Conservation (phyloP, 2,888 invertebrate species). For the Dichetophora obliterata region DNA sequence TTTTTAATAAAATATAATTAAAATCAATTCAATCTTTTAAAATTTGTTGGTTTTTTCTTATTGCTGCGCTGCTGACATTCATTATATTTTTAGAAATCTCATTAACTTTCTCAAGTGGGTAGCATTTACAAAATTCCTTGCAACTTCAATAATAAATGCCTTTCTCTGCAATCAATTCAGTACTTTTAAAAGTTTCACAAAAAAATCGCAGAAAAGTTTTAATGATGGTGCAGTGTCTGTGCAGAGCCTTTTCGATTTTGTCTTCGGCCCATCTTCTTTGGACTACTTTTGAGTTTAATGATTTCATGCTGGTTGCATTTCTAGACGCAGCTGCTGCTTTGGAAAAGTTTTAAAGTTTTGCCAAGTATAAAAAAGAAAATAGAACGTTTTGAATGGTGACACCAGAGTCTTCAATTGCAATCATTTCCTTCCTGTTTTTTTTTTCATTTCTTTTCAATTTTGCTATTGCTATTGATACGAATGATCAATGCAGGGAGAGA, state of each 20-base stretch:
- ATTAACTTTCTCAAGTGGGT: too few relatives aligned
- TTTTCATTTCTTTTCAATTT: background rate
- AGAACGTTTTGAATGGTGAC: background rate
- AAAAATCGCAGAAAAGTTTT: background rate
- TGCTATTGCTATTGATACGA: background rate
- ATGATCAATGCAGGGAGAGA: background rate
- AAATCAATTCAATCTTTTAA: too few relatives aligned
- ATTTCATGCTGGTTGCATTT: conserved; percentile 31
- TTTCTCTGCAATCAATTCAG: too few relatives aligned
- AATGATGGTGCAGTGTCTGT: conserved; percentile 8
- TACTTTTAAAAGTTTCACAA: background rate
- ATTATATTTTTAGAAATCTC: too few relatives aligned
- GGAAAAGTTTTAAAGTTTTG: background rate
- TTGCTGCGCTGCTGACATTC: too few relatives aligned
- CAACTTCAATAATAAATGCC: too few relatives aligned
- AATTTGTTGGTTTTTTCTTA: too few relatives aligned
- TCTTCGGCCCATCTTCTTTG: too few relatives aligned
- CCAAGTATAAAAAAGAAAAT: background rate
- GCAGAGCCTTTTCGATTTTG: background rate
- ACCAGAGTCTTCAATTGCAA: conserved; percentile 4
- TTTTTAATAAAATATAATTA: too few relatives aligned
- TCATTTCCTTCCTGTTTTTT: background rate
- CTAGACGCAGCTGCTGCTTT: background rate
- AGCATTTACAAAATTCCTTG: too few relatives aligned
- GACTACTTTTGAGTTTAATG: conserved; percentile 5